Base-by-base conservation (phyloP, 2,888 invertebrate genomes). In the Cantharis rufa region DNA sequence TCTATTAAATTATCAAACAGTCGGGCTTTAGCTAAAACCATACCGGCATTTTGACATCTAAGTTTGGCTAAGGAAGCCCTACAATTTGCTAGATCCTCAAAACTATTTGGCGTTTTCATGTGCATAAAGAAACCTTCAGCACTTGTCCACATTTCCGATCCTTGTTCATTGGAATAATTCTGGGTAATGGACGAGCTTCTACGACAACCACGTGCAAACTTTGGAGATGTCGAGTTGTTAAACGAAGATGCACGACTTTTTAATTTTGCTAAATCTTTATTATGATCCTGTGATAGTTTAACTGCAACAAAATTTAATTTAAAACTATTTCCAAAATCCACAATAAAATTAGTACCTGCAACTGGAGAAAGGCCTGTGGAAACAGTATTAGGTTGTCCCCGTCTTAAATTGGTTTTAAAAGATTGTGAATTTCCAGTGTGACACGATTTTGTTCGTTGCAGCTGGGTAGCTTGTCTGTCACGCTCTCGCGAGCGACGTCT, bases 1-100 rank as follows among this genome's bases (percentile, higher is more conserved):
- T 85, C 84, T 68, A 83, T 72, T 9, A 84, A 78, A 75, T 89
- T 89, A 85, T 95, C 93, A 83, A 95, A 95, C 21, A 95, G 88
- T 85, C 92, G 93, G 0, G 94, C 94, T 88, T 94, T 95, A 1
- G 94, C 94, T 76, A 94, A 88, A 0, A 95, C 95, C 89, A 94
- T 94, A 9, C 95, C 95, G 7, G 94, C 94, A 86, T 95, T 95
- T 86, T 94, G 93, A 69, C 91, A 90, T 24, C 94, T 89, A 28
- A 95, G 85, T 82, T 92, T 92, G 16, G 93, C 94, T 11, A 95
- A 91, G 0, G 95, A 95, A 0, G 93, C 93, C 76, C 95, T 90
- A 0, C 93, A 92, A 24, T 91, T 91, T 69, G 89, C 89, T 71
- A 91, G 90, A 83, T 91, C 91, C 18, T 90, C 88, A 10, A 90